These are phyloP conservation scores for Mustela nigripes DNA, from an alignment of 2,113 vertebrate species.

Conservation along the genomic window DNA sequence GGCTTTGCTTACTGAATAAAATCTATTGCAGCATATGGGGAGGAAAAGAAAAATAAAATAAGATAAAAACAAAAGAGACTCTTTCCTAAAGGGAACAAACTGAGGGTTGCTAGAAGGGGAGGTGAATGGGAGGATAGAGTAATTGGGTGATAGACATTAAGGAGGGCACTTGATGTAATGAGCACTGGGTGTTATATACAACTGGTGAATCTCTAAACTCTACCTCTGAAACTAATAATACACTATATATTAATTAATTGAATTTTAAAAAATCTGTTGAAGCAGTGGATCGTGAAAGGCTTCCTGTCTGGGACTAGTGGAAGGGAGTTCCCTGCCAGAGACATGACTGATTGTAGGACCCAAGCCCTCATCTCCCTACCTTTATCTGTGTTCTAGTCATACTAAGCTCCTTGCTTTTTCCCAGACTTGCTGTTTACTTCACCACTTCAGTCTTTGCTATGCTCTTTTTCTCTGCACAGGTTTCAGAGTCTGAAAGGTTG, in stretches of 20 bases:
- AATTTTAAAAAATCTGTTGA: background rate
- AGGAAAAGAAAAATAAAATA: background rate
- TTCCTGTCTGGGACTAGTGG: background rate
- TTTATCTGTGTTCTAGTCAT: background rate
- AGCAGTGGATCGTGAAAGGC: background rate
- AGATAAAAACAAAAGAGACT: background rate
- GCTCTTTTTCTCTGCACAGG: background rate
- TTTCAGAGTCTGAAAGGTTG: constrained; percentile 25
- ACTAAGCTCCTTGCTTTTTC: background rate
- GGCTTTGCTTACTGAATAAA: background rate
- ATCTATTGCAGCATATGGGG: background rate
- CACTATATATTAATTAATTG: background rate
- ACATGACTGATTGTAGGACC: no score
- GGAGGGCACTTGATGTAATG: background rate
- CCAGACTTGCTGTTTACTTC: background rate
- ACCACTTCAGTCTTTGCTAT: background rate
- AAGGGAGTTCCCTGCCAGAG: background rate
- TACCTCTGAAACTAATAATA: background rate
- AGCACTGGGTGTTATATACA: background rate
- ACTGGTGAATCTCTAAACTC: background rate
- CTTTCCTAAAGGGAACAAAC: background rate
- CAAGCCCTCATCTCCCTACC: background rate
- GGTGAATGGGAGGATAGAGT: background rate
- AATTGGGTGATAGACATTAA: background rate
- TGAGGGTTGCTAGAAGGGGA: background rate